Evolutionary conservation across 2,797 vertebrate species (phyloP).

Genomic region (Miichthys miiuy): DNA sequence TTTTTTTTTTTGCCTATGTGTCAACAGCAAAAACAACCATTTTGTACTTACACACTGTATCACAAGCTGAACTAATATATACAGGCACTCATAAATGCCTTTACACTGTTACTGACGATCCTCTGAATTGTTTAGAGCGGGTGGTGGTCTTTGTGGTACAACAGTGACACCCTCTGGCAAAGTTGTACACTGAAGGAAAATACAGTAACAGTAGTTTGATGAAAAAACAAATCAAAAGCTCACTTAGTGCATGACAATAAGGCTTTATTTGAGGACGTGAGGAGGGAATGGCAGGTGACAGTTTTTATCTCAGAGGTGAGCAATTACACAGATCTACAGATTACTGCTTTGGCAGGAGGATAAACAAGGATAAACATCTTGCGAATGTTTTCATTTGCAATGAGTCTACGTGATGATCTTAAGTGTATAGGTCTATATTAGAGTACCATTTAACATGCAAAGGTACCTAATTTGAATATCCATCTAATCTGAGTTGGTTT

Average conservation of each 20-base stretch:
- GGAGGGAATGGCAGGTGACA: constrained; percentile 63
- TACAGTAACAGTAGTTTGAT: neutral
- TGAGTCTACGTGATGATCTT: constrained; percentile 64
- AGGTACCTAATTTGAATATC: constrained; percentile 60
- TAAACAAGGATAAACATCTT: constrained; percentile 47
- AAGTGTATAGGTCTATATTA: constrained; percentile 68
- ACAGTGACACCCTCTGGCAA: constrained; percentile 77
- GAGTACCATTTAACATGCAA: constrained; percentile 82
- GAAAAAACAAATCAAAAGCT: constrained; percentile 13
- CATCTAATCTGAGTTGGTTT: constrained; percentile 64
- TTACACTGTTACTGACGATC: neutral
- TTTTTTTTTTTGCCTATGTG: neutral
- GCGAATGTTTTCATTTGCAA: constrained; percentile 56
- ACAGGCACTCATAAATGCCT: neutral
- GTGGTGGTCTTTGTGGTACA: constrained; percentile 46
- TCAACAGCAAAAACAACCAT: neutral
- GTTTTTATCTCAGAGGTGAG: constrained; percentile 62
- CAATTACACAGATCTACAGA: constrained; percentile 68
- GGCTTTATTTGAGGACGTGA: constrained; percentile 81
- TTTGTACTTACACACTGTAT: constrained; percentile 10
- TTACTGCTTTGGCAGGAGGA: constrained; percentile 64
- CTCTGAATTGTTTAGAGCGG: neutral
- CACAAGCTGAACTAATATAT: neutral
- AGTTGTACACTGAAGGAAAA: neutral
- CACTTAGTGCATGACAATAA: constrained; percentile 68